A percentile compares a stretch with the other conserved stretches of the same genome.
phyloP scores from a whole-genome alignment of 2,113 vertebrate species.

The Polypterus bichir region DNA sequence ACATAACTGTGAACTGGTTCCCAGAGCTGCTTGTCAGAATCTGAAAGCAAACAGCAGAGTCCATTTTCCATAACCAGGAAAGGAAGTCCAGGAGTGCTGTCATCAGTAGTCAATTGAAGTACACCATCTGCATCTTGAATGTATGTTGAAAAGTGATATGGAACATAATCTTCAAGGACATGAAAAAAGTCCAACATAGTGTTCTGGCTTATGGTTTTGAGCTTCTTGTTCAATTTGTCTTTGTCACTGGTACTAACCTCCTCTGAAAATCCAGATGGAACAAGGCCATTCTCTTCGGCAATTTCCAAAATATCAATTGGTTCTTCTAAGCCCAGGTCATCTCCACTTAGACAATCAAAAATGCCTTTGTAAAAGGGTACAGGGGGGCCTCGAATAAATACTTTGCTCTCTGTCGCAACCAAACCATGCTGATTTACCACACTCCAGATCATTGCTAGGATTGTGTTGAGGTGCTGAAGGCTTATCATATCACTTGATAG shows the following conservation, averaged over 20 bases:
- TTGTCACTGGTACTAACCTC: not conserved
- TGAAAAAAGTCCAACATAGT: slow-evolving; percentile 20
- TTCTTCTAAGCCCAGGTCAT: not conserved
- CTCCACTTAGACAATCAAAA: slow-evolving; percentile 13
- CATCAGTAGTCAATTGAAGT: slow-evolving; percentile 6
- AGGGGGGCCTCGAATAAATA: slow-evolving; percentile 9
- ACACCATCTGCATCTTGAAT: slow-evolving; percentile 12
- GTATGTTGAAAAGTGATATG: slow-evolving; percentile 13
- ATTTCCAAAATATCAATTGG: slow-evolving; percentile 19
- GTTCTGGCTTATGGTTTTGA: slow-evolving; percentile 13
- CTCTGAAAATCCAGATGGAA: slow-evolving; percentile 5
- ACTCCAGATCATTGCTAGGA: slow-evolving; percentile 34
- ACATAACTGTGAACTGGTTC: slow-evolving; percentile 14
- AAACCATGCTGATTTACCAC: slow-evolving; percentile 18
- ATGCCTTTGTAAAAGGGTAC: slow-evolving; percentile 15
- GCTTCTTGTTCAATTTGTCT: not conserved
- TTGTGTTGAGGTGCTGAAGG: slow-evolving; percentile 24
- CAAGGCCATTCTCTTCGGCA: slow-evolving; percentile 20
- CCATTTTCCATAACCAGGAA: slow-evolving; percentile 16
- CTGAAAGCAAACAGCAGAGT: slow-evolving; percentile 20
- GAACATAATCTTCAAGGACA: slow-evolving; percentile 13
- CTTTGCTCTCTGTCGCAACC: not conserved
- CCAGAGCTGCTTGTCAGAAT: not conserved
- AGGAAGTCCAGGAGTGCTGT: not conserved
- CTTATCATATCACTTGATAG: slow-evolving; percentile 19